Conservation (phyloP, 2,888 invertebrate genomes). For the Poecilobothrus nobilitatus region DNA sequence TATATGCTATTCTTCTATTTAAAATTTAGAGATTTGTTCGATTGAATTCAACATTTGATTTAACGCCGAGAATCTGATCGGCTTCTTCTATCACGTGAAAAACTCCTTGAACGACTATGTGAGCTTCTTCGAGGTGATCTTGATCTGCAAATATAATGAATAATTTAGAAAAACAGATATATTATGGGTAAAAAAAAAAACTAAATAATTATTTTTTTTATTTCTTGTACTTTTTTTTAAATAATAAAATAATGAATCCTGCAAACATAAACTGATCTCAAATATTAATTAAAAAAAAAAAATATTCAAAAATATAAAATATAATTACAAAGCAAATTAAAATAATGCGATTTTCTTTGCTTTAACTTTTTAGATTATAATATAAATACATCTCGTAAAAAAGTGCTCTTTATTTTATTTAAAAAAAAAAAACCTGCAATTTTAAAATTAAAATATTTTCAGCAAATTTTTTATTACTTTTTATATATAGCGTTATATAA, state of each 20-base stretch:
- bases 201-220: background rate
- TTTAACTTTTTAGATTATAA: no score
- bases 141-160: constrained; percentile 35
- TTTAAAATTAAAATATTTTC: no score
- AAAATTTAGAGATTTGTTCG: no score
- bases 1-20: background rate
- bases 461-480: no score
- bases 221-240: background rate
- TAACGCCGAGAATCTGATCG: constrained; percentile 48
- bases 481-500: no score
- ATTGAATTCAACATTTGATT: background rate
- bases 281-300: no score
- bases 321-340: no score
- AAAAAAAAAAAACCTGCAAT: no score
- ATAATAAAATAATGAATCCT: background rate
- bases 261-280: background rate
- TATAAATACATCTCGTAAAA: no score
- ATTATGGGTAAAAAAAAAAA: background rate
- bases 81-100: constrained; percentile 50
- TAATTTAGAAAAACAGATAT: constrained; percentile 1
- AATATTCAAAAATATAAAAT: no score
- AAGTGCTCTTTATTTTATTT: no score
- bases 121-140: constrained; percentile 40
- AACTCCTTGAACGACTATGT: constrained; percentile 47
- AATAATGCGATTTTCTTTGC: no score